A percentile compares a stretch with the other conserved stretches of the same genome.
Evolutionary conservation across 2,888 invertebrate species (phyloP).

Genomic region (Agrypnus murinus): DNA sequence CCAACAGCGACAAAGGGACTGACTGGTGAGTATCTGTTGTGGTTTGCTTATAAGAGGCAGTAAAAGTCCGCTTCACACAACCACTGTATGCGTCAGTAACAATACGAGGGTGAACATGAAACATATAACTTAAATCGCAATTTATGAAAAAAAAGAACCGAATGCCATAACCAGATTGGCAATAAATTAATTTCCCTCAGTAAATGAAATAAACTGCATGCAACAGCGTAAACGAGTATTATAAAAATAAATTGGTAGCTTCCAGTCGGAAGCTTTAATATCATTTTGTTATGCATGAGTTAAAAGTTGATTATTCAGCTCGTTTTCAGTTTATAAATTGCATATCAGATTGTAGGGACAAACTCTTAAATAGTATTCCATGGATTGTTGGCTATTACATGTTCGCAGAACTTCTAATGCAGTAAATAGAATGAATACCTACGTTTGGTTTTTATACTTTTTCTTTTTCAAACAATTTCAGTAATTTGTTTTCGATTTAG

Average conservation of each 20-base stretch:
- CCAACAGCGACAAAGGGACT: too few relatives aligned
- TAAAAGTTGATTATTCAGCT: conserved; percentile 15
- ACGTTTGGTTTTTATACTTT: too few relatives aligned
- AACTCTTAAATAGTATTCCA: too few relatives aligned
- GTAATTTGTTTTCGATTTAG: too few relatives aligned
- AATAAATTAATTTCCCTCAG: conserved; percentile 45
- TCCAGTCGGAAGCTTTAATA: conserved; percentile 21
- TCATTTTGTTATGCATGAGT: conserved; percentile 6
- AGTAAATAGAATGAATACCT: too few relatives aligned
- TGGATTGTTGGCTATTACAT: too few relatives aligned
- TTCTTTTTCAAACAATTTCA: too few relatives aligned
- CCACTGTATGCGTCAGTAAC: conserved; percentile 3
- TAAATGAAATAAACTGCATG: conserved; percentile 40
- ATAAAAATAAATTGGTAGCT: conserved; percentile 37
- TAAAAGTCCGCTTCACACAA: too few relatives aligned
- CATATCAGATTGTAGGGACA: too few relatives aligned
- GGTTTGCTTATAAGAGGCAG: too few relatives aligned
- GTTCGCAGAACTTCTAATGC: too few relatives aligned
- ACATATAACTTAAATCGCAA: conserved; percentile 38
- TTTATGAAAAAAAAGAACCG: conserved; percentile 33
- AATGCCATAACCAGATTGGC: conserved; percentile 38
- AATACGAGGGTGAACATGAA: conserved; percentile 6
- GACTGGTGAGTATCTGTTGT: too few relatives aligned
- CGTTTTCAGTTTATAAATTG: conserved; percentile 9
- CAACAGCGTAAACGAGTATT: conserved; percentile 43